These are phyloP conservation scores for Mythimna pallens DNA, from an alignment of 2,888 invertebrate species.

Conservation along the genomic window DNA sequence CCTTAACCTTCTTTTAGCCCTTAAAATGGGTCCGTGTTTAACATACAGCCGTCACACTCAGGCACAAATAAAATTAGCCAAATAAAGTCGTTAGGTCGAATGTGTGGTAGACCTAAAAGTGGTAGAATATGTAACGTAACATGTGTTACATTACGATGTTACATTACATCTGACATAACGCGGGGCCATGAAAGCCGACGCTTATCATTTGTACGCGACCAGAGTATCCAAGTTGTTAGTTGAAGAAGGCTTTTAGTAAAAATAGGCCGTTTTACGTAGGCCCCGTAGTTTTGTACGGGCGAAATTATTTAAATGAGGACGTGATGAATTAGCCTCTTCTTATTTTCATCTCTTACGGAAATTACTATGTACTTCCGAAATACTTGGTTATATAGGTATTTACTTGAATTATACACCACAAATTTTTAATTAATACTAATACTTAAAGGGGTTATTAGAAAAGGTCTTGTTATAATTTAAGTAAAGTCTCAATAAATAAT, in stretches of 20 bases:
- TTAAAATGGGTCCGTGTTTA: constrained; percentile 17
- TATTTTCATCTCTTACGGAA: not conserved
- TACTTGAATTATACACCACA: not conserved
- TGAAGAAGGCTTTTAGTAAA: constrained; percentile 38
- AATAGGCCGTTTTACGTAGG: constrained; percentile 8
- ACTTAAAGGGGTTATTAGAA: too few species aligned
- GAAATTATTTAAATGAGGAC: constrained; percentile 32
- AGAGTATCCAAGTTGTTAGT: constrained; percentile 60
- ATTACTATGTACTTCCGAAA: not conserved
- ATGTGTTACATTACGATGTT: constrained; percentile 59
- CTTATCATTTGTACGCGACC: constrained; percentile 71
- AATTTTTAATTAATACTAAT: too few species aligned
- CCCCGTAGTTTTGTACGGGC: constrained; percentile 11
- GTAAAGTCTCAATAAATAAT: too few species aligned
- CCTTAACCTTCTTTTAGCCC: not conserved
- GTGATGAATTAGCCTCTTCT: constrained; percentile 20
- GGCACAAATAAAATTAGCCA: constrained; percentile 26
- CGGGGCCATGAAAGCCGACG: constrained; percentile 66
- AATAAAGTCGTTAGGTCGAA: constrained; percentile 44
- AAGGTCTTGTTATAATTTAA: too few species aligned
- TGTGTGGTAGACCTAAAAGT: constrained; percentile 29
- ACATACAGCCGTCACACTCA: constrained; percentile 29
- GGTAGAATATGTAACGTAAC: constrained; percentile 48
- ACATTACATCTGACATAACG: constrained; percentile 63
- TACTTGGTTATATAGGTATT: not conserved